Percentiles rank a stretch among this genome's conserved stretches.
phyloP scores from a whole-genome alignment of 2,888 invertebrate species.

The Phortica magna region DNA sequence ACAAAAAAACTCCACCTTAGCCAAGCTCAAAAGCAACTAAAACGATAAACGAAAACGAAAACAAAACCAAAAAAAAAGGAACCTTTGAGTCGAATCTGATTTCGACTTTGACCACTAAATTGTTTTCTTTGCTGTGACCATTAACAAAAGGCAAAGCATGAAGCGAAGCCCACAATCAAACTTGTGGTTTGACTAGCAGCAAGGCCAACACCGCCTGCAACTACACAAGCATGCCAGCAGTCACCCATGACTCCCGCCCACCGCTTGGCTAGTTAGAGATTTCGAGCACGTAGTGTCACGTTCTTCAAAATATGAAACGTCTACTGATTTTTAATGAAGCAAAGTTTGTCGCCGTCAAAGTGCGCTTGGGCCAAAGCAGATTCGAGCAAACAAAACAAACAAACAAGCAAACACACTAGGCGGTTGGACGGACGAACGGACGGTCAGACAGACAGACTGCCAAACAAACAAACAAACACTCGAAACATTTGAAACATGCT shows the following conservation, averaged over 20 bases:
- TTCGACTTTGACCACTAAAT: conserved; percentile 26
- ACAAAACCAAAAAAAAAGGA: neutral
- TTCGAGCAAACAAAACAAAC: conserved; percentile 45
- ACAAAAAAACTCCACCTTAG: neutral
- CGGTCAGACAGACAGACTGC: conserved; percentile 7
- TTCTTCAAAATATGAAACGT: conserved; percentile 72
- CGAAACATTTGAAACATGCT: conserved; percentile 23
- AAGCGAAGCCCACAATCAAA: conserved; percentile 25
- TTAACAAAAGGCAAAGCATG: conserved; percentile 8
- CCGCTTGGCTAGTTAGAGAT: conserved; percentile 48
- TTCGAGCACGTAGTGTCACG: conserved; percentile 68
- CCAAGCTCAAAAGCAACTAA: neutral
- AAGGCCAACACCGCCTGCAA: conserved; percentile 32
- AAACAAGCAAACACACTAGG: neutral
- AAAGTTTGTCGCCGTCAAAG: conserved; percentile 48
- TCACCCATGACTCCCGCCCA: neutral
- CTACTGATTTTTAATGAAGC: conserved; percentile 72
- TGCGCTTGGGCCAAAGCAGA: neutral
- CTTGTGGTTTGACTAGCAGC: conserved; percentile 30
- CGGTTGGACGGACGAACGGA: neutral
- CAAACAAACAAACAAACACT: conserved; percentile 23
- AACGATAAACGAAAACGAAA: neutral
- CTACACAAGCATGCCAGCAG: conserved; percentile 35
- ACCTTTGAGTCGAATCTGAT: neutral
- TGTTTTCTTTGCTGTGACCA: conserved; percentile 17